phyloP scores from a whole-genome alignment of 1,140 invertebrate genomes.

The Druon quercuslanigerum region DNA sequence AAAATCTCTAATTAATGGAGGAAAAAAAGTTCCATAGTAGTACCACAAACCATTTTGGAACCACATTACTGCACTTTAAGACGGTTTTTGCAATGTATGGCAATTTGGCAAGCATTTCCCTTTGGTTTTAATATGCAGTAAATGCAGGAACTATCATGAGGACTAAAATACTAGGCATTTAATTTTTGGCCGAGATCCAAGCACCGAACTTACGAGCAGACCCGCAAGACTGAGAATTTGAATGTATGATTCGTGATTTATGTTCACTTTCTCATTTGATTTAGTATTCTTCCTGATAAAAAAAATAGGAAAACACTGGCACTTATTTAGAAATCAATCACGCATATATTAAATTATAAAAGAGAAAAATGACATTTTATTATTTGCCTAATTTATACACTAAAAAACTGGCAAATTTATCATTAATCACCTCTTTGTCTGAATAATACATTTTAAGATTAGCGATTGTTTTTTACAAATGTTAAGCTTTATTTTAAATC shows the following conservation, averaged over 20 bases:
- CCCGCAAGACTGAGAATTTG: not conserved
- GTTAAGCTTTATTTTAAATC: no score
- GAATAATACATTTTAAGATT: no score
- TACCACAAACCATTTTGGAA: conserved; percentile 23
- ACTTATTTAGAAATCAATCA: no score
- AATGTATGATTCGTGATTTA: not conserved
- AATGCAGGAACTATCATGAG: conserved; percentile 11
- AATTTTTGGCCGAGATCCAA: conserved; percentile 20
- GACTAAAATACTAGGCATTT: conserved; percentile 27
- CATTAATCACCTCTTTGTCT: no score
- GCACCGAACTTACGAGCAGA: conserved; percentile 1
- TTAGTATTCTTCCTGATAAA: not conserved
- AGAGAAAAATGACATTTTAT: no score
- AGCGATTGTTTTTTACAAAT: no score
- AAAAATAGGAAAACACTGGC: no score
- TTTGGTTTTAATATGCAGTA: conserved; percentile 15
- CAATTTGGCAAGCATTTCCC: conserved; percentile 20
- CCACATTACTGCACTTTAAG: conserved; percentile 12
- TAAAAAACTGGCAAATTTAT: no score
- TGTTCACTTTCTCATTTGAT: not conserved
- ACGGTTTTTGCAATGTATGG: conserved; percentile 17
- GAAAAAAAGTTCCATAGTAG: conserved; percentile 8
- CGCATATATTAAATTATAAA: no score
- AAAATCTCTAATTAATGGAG: not conserved
- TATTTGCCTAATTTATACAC: no score